Evolutionary conservation across 2,113 vertebrate genomes (phyloP).

Genomic region (Leucopsar rothschildi): DNA sequence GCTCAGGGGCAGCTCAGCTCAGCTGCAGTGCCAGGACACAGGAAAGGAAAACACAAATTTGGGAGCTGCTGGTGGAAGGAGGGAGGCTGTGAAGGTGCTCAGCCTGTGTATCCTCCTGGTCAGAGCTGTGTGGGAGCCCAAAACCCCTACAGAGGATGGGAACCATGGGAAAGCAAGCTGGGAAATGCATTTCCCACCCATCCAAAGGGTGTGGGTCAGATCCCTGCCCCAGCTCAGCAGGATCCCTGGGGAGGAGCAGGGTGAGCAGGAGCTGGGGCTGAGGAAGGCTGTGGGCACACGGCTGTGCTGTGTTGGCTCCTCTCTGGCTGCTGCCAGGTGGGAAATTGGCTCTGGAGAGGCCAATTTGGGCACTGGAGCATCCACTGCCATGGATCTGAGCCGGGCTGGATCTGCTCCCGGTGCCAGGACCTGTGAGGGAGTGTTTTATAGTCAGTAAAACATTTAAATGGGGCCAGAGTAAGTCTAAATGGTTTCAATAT

Average conservation of each 20-base stretch:
- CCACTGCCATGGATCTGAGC: not conserved
- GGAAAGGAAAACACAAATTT: not conserved
- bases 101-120: not conserved
- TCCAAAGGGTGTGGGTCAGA: accelerated
- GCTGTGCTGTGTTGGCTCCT: not conserved
- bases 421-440: not conserved
- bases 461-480: not conserved
- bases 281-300: not conserved
- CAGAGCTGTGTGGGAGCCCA: not conserved
- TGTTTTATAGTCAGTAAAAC: not conserved
- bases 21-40: not conserved
- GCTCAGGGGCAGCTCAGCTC: not conserved
- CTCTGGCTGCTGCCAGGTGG: not conserved
- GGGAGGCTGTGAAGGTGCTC: not conserved
- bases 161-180: not conserved
- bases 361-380: not conserved
- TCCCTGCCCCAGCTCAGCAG: accelerated
- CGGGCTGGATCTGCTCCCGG: accelerated
- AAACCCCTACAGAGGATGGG: not conserved
- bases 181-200: not conserved
- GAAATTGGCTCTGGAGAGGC: not conserved
- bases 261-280: accelerated
- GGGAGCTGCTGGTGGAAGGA: not conserved
- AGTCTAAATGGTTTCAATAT: constrained; percentile 23
- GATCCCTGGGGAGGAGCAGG: accelerated